Conservation (phyloP, 2,797 vertebrate species). For the Acrocephalus scirpaceus region DNA sequence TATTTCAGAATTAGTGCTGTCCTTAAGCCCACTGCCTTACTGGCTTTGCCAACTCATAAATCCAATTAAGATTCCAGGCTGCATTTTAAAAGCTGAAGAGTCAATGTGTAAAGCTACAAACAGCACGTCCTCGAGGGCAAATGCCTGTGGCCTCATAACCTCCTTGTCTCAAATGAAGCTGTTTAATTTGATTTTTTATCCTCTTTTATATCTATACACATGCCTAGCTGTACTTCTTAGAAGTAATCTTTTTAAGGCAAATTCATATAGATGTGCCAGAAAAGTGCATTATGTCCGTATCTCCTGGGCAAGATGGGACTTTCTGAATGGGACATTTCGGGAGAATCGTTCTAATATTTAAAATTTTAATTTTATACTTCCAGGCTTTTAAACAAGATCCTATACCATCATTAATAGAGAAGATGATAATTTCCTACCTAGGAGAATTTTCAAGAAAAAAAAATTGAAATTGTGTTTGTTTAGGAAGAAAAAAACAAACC, state of each 20-base stretch:
- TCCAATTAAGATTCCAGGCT: not conserved
- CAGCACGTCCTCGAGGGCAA: not conserved
- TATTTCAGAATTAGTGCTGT: not conserved
- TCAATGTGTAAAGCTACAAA: not conserved
- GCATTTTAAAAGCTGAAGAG: not conserved
- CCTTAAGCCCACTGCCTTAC: not conserved
- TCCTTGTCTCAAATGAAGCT: not conserved
- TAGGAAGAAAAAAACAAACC: not conserved
- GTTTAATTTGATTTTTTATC: not conserved
- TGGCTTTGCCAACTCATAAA: not conserved
- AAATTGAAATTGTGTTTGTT: not conserved
- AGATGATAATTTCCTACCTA: not conserved
- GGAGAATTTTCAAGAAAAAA: not conserved
- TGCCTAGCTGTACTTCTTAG: not conserved
- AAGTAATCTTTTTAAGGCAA: not conserved
- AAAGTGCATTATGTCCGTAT: not conserved
- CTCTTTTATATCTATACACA: not conserved
- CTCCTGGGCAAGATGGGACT: not conserved
- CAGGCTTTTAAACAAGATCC: not conserved
- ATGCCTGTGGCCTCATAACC: not conserved
- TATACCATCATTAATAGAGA: not conserved
- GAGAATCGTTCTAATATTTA: not conserved
- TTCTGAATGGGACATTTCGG: not conserved
- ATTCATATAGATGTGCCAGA: not conserved
- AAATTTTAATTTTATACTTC: not conserved